Conservation (phyloP, 2,113 vertebrate species). For the Verasper variegatus region DNA sequence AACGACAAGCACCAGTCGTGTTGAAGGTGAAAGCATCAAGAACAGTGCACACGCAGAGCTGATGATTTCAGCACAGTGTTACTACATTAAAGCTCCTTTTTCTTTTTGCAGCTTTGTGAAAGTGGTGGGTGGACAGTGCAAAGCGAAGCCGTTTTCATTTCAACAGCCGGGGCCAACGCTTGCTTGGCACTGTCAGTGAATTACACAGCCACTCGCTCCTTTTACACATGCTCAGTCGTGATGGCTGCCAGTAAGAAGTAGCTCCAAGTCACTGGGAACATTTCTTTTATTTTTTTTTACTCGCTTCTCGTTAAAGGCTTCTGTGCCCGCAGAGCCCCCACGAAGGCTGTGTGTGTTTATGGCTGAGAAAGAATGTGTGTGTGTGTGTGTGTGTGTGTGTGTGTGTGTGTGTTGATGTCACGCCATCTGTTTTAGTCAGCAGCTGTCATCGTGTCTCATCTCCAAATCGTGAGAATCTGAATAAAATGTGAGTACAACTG, state of each 20-base stretch:
- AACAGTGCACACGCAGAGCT: too few relatives aligned
- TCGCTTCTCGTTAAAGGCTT: neutral
- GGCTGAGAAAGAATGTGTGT: constrained; percentile 39
- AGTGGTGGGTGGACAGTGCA: neutral
- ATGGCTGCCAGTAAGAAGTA: constrained; percentile 19
- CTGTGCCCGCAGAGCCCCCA: too few relatives aligned
- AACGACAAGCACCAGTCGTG: too few relatives aligned
- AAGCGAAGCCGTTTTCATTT: constrained; percentile 42
- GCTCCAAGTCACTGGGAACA: constrained; percentile 5
- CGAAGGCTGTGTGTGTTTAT: constrained; percentile 7
- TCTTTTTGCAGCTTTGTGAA: too few relatives aligned
- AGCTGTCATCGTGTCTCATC: constrained; percentile 62
- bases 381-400: constrained; percentile 7
- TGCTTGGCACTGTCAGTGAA: constrained; percentile 25
- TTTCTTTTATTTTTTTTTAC: constrained; percentile 7
- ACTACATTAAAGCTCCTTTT: too few relatives aligned
- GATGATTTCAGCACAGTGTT: too few relatives aligned
- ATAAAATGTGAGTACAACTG: constrained; percentile 14
- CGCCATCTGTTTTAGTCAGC: constrained; percentile 57
- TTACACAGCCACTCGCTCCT: constrained; percentile 21
- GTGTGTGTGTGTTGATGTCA: neutral
- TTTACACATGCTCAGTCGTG: constrained; percentile 2
- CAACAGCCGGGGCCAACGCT: constrained; percentile 33
- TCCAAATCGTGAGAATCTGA: constrained; percentile 44
- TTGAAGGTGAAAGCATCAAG: too few relatives aligned